Percentiles rank a stretch among this genome's conserved stretches.
Evolutionary conservation across 2,113 vertebrate species (phyloP).

Genomic region (pig (Sus scrofa)): DNA sequence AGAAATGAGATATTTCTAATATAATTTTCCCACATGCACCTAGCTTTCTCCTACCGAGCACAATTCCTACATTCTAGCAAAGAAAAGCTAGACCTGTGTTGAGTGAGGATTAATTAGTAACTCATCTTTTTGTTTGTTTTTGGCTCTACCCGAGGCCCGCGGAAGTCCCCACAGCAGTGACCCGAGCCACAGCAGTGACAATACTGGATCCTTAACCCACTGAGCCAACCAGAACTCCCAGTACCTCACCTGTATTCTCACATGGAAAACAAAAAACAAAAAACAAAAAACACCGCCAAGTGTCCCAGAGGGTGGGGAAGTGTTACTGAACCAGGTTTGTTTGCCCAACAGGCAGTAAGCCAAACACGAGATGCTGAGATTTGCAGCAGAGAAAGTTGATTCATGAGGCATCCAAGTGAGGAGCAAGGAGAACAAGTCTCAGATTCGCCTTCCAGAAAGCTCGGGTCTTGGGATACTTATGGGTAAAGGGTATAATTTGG

Average conservation of each 20-base stretch:
- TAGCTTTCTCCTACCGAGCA: background rate
- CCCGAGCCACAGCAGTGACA: too few species aligned
- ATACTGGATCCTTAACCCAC: too few species aligned
- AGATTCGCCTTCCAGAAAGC: background rate
- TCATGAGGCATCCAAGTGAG: background rate
- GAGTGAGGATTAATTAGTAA: conserved; percentile 49
- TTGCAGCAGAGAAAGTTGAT: background rate
- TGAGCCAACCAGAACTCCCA: background rate
- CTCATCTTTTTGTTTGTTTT: background rate
- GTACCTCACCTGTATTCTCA: conserved; percentile 13
- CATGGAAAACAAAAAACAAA: background rate
- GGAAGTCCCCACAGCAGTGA: too few species aligned
- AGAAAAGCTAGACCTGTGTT: background rate
- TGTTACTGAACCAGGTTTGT: background rate
- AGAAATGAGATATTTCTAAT: conserved; percentile 24
- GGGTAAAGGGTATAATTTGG: background rate
- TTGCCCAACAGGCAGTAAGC: background rate
- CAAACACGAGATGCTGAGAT: background rate
- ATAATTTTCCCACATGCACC: background rate
- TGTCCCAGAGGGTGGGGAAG: background rate
- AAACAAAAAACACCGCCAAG: background rate
- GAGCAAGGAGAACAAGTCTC: background rate
- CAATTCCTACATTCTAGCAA: conserved; percentile 29
- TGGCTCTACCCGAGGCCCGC: too few species aligned
- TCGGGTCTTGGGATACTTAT: background rate